phyloP scores from a whole-genome alignment of 2,888 invertebrate genomes.

The Seira sanloemensis region DNA sequence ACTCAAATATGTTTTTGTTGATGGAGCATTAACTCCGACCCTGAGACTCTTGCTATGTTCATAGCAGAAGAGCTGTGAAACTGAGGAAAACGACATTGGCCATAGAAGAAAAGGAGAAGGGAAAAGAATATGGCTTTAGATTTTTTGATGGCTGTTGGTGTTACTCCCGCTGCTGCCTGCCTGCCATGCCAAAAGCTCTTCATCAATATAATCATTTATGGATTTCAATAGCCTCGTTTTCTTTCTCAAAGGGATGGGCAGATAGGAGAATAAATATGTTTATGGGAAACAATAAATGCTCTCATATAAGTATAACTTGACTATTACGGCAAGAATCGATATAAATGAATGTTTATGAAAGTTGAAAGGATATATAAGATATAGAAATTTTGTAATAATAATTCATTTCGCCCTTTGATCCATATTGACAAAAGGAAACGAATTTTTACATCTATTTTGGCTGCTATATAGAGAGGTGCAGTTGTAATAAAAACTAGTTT shows the following conservation, averaged over 20 bases:
- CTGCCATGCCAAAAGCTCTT: slow-evolving; percentile 30
- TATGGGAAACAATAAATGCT: slow-evolving; percentile 1
- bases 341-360: no score
- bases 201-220: slow-evolving; percentile 57
- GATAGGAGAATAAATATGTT: slow-evolving; percentile 25
- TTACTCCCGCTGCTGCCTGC: slow-evolving; percentile 25
- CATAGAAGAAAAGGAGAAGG: slow-evolving; percentile 37
- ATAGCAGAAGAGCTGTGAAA: neutral
- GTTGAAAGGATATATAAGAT: no score
- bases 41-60: neutral
- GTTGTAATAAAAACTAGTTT: no score
- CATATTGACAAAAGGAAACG: no score
- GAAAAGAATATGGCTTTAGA: slow-evolving; percentile 18
- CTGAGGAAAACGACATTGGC: neutral
- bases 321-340: no score
- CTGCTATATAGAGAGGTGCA: no score
- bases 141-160: slow-evolving; percentile 29
- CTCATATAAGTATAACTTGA: slow-evolving; percentile 3
- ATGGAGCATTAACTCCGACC: neutral
- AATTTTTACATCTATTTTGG: no score
- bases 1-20: slow-evolving; percentile 1
- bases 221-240: slow-evolving; percentile 60
- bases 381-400: no score
- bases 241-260: slow-evolving; percentile 25
- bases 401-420: no score